Base-by-base conservation (phyloP, 2,797 vertebrate genomes). In the Nyctibius grandis region DNA sequence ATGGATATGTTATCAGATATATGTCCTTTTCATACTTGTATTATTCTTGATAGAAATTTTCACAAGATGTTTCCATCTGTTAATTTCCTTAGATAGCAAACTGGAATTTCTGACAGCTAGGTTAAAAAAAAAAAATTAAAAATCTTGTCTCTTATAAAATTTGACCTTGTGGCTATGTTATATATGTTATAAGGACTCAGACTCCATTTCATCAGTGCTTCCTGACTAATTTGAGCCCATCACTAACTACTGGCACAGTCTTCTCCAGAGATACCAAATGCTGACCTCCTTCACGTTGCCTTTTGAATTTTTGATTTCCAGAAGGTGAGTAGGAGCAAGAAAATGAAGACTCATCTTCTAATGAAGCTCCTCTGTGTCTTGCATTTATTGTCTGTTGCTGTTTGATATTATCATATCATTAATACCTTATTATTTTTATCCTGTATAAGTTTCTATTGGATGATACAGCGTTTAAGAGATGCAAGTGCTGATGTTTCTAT, bases 131-230 rank as follows among this genome's bases (percentile, higher is more conserved):
- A 9, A 54, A 19, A 31, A 23, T 12, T 93, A 94, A 80, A 91
- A 95, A 80, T 56, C 70, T 85, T 81, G 20, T 82, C 19, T 86
- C 36, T 94, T 89, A 90, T 94, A 91, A 88, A 81, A 90, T 97
- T 97, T 95, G 44, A 93, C 86, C 87, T 95, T 96, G 54, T 88
- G 92, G 7, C 51, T 95, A 59, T 83, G 67, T 91, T 91, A 61
- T 94, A 95, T 95, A 59, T 83, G 67, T 91, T 91, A 61, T 94
- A 95, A 95, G 92, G 93, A 80, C 90, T 96, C 54, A 73, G 83
- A 69, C 50, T 73, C 65, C 68, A 86, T 83, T 84, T 73, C 17
- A 93, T 21, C 31, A 64, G 53, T 88, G 69, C n/a, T 63, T 96
- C n/a, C 93, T 94, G 85, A 96, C 75, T 95, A 91, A 96, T 96